These are phyloP conservation scores for Centropus unirufus DNA, from an alignment of 2,113 vertebrate genomes.

Conservation along the genomic window DNA sequence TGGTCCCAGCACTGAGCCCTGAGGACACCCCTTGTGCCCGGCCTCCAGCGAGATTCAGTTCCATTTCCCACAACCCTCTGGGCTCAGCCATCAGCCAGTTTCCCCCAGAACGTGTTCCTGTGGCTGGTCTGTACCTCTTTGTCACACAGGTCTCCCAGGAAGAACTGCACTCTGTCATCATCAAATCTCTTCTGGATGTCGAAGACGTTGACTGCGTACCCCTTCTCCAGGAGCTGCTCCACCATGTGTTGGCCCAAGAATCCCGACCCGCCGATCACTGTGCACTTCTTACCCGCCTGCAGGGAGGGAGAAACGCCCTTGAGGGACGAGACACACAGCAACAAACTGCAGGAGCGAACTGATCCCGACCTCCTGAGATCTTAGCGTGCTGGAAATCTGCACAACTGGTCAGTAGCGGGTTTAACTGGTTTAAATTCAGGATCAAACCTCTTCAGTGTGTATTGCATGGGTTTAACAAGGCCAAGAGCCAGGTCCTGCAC, in stretches of 20 bases:
- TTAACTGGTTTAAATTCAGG: fast-evolving
- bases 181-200: constrained; percentile 87
- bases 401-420: neutral
- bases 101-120: too few species aligned
- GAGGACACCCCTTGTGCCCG: too few species aligned
- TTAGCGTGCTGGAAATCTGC: neutral
- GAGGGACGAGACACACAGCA: neutral
- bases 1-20: too few species aligned
- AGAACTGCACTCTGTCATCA: constrained; percentile 82
- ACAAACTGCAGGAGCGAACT: fast-evolving
- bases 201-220: constrained; percentile 90
- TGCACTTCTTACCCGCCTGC: constrained; percentile 85
- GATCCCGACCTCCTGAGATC: neutral
- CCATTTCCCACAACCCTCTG: too few species aligned
- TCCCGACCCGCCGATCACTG: constrained; percentile 91
- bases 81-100: too few species aligned
- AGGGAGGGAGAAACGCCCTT: neutral
- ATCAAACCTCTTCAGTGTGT: neutral
- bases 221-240: constrained; percentile 86
- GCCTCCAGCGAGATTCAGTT: too few species aligned
- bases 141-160: constrained; percentile 90
- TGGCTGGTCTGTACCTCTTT: constrained; percentile 82
- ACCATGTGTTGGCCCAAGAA: constrained; percentile 94
- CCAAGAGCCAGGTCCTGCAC: neutral
- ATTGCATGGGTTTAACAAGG: neutral